Evolutionary conservation across 2,113 vertebrate species (phyloP).

Genomic region (Bubalus kerabau): DNA sequence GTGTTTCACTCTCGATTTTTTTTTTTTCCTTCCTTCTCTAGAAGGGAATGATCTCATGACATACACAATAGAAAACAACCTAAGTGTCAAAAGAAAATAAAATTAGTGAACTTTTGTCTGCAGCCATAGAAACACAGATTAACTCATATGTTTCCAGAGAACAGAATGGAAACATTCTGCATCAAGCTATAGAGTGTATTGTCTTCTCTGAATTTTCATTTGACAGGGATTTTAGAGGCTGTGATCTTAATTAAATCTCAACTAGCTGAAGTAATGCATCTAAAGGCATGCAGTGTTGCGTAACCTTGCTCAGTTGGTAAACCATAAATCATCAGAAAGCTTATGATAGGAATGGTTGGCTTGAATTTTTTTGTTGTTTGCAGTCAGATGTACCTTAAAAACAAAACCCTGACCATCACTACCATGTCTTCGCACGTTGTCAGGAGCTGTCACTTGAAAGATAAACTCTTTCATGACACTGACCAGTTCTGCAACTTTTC

Average conservation of each 20-base stretch:
- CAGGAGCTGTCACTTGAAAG: conserved; percentile 57
- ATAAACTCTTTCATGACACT: conserved; percentile 67
- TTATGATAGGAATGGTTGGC: conserved; percentile 80
- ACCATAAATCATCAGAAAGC: conserved; percentile 87
- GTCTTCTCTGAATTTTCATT: conserved; percentile 93
- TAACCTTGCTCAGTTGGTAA: conserved; percentile 87
- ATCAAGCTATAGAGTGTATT: conserved; percentile 89
- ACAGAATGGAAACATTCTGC: conserved; percentile 90
- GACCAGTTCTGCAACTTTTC: conserved; percentile 71
- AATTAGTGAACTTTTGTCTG: conserved; percentile 90
- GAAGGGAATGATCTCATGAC: conserved; percentile 82
- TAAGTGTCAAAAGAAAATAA: conserved; percentile 87
- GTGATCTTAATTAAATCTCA: conserved; percentile 99
- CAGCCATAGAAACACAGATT: conserved; percentile 93
- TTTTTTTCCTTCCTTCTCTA: conserved; percentile 67
- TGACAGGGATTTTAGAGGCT: conserved; percentile 93
- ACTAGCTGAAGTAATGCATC: conserved; percentile 91
- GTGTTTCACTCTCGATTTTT: conserved; percentile 71
- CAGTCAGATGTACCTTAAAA: conserved; percentile 71
- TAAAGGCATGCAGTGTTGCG: conserved; percentile 89
- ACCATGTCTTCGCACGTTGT: conserved; percentile 25
- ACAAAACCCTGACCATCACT: conserved; percentile 36
- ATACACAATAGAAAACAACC: conserved; percentile 87
- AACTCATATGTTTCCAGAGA: conserved; percentile 87
- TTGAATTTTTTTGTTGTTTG: conserved; percentile 75